Percentiles rank a stretch among this genome's conserved stretches.
These are phyloP conservation scores for Linnaemya vulpina DNA, from an alignment of 2,888 invertebrate species.

Conservation along the genomic window DNA sequence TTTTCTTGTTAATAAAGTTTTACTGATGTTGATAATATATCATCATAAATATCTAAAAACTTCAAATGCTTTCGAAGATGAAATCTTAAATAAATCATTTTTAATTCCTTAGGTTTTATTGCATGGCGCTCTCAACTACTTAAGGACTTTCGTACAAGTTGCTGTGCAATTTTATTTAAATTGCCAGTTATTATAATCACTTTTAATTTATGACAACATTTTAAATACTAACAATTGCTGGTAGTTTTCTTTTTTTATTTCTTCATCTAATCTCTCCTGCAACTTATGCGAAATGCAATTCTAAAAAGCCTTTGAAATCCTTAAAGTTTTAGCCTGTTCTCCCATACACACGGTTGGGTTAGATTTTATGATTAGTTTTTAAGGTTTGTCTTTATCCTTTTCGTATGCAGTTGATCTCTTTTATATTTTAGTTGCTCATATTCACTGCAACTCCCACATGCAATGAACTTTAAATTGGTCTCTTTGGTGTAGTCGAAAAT, in stretches of 20 bases:
- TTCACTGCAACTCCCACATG: constrained; percentile 42
- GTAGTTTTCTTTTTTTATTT: neutral
- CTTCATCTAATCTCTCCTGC: constrained; percentile 51
- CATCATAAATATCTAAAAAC: no score
- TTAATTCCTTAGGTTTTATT: neutral
- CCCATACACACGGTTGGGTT: constrained; percentile 37
- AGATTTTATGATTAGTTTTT: constrained; percentile 69
- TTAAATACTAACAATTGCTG: constrained; percentile 5
- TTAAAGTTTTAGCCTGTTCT: neutral
- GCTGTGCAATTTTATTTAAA: neutral
- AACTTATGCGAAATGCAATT: constrained; percentile 55
- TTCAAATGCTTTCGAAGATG: neutral
- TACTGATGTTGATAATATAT: no score
- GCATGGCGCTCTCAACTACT: neutral
- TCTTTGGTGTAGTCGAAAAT: constrained; percentile 56
- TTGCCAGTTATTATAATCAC: constrained; percentile 32
- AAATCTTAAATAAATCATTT: neutral
- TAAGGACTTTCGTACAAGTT: neutral
- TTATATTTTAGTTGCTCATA: constrained; percentile 5
- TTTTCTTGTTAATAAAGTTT: no score
- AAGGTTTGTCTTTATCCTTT: constrained; percentile 45
- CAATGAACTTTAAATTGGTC: constrained; percentile 59
- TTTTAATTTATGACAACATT: constrained; percentile 44
- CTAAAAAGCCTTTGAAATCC: constrained; percentile 40
- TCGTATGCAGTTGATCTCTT: neutral